A percentile compares a stretch with the other conserved stretches of the same genome.
Conservation (phyloP, 2,113 vertebrate species). For the Eublepharis macularius region DNA sequence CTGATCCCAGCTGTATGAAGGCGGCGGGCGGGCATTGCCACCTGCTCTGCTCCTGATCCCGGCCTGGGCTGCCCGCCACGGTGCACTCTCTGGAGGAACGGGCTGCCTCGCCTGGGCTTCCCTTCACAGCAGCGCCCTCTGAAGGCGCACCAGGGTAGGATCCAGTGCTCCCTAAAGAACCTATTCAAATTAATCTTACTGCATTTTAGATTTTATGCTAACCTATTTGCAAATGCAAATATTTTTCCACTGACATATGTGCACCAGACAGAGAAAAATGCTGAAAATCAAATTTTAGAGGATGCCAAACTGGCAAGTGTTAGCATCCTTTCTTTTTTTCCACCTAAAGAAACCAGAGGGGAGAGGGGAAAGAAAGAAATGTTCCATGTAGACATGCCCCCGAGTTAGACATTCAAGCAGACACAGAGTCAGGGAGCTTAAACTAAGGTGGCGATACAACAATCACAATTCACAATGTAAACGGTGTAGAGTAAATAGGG, state of each 20-base stretch:
- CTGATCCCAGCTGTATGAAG: no score
- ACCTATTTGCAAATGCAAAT: background rate
- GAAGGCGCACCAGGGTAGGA: no score
- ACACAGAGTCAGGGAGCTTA: background rate
- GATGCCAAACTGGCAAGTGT: background rate
- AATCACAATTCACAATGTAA: background rate
- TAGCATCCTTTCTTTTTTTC: conserved; percentile 1
- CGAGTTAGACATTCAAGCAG: background rate
- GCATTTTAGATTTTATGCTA: background rate
- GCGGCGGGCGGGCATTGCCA: no score
- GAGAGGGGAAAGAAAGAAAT: background rate
- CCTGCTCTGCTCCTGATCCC: no score
- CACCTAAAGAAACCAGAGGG: background rate
- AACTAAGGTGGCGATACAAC: background rate
- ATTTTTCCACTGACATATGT: background rate
- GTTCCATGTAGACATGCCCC: background rate
- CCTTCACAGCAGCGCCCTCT: no score
- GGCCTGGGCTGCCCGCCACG: no score
- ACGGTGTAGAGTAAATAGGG: background rate
- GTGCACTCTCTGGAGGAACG: no score
- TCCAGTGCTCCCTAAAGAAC: no score
- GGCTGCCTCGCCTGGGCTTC: no score
- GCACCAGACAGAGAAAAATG: background rate
- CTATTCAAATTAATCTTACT: no score
- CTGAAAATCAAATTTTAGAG: background rate